These are phyloP conservation scores for Bombycilla garrulus DNA, from an alignment of 2,113 vertebrate genomes.

Conservation along the genomic window DNA sequence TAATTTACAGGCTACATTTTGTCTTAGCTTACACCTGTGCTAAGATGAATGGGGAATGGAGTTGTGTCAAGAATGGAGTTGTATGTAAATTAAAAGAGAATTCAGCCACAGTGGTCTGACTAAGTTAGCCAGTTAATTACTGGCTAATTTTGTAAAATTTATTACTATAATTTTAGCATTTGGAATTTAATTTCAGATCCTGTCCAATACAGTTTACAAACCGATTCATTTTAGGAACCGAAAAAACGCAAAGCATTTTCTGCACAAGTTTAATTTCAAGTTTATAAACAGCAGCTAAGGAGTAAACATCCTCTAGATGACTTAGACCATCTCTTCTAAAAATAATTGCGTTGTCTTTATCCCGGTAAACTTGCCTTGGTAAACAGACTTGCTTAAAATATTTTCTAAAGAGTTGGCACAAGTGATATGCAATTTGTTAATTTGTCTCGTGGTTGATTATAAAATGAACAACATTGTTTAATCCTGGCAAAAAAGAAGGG, in stretches of 20 bases:
- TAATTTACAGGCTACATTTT: conserved; percentile 3
- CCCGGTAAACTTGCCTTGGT: not conserved
- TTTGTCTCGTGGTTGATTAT: conserved; percentile 63
- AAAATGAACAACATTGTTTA: conserved; percentile 67
- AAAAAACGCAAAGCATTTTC: not conserved
- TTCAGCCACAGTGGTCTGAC: conserved; percentile 22
- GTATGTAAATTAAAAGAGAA: not conserved
- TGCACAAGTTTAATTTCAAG: conserved; percentile 54
- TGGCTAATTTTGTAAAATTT: conserved; percentile 32
- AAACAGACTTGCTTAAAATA: conserved; percentile 1
- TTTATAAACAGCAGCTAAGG: conserved; percentile 64
- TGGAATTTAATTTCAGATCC: not conserved
- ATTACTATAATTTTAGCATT: not conserved
- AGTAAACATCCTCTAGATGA: conserved; percentile 53
- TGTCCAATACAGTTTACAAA: not conserved
- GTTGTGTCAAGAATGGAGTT: conserved; percentile 41
- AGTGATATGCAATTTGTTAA: conserved; percentile 13
- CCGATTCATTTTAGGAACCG: not conserved
- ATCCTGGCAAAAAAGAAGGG: conserved; percentile 45
- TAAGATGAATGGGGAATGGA: conserved; percentile 24
- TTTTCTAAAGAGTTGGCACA: not conserved
- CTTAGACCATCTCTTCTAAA: not conserved
- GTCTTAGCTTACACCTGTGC: conserved; percentile 40
- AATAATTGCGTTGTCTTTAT: not conserved
- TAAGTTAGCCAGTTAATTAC: conserved; percentile 33